phyloP scores from a whole-genome alignment of 2,113 vertebrate species.

The Ammodytes dubius region DNA sequence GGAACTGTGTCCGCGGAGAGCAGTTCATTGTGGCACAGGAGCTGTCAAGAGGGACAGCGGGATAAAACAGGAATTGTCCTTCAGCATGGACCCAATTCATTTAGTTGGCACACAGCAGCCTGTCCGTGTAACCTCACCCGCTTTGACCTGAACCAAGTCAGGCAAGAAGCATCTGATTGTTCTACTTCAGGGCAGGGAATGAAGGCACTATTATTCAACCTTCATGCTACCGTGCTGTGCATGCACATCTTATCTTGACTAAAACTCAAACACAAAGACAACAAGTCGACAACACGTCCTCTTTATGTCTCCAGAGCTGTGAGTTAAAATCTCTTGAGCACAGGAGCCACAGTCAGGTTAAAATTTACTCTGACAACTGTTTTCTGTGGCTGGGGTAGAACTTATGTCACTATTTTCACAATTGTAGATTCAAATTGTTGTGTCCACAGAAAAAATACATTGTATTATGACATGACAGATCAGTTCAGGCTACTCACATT shows the following conservation, averaged over 20 bases:
- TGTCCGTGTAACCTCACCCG: conserved; percentile 75
- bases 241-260: conserved; percentile 58
- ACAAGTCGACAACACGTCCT: conserved; percentile 46
- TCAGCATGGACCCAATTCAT: conserved; percentile 62
- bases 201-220: conserved; percentile 57
- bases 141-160: conserved; percentile 41
- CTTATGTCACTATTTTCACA: not conserved
- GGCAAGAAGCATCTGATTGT: conserved; percentile 61
- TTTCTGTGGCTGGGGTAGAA: not conserved
- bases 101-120: conserved; percentile 59
- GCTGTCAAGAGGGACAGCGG: conserved; percentile 55
- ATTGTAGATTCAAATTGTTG: not conserved
- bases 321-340: conserved; percentile 20
- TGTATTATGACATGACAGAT: not conserved
- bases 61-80: conserved; percentile 75
- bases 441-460: not conserved
- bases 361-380: conserved; percentile 25
- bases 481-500: not conserved
- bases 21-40: conserved; percentile 54
- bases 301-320: conserved; percentile 52
- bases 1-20: conserved; percentile 65
- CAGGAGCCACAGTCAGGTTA: conserved; percentile 1
- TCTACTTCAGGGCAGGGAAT: conserved; percentile 47
- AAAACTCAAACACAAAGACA: conserved; percentile 52
- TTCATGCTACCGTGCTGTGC: conserved; percentile 25